Conservation (phyloP, 1,140 invertebrate genomes). For the Belonocnema kinseyi region DNA sequence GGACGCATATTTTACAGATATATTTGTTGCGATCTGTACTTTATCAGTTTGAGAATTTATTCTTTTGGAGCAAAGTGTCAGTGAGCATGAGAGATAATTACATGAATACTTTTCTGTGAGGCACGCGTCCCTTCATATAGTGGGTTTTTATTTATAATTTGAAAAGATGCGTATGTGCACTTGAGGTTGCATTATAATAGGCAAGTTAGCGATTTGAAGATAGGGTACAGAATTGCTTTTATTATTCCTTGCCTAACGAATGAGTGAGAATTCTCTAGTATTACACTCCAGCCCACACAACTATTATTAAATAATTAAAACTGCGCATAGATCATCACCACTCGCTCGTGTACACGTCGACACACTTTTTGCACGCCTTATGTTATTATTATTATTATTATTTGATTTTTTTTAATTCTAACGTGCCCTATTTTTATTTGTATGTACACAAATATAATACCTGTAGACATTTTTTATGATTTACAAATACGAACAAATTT, state of each 20-base stretch:
- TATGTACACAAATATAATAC: not conserved
- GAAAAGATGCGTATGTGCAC: slow-evolving; percentile 1
- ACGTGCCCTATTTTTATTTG: not conserved
- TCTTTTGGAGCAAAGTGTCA: not conserved
- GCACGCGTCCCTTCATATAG: slow-evolving; percentile 13
- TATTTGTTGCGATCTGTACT: not conserved
- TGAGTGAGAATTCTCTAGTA: slow-evolving; percentile 53
- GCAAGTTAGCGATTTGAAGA: not conserved
- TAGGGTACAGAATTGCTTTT: slow-evolving; percentile 15
- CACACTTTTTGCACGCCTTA: slow-evolving; percentile 39
- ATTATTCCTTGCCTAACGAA: slow-evolving; percentile 26
- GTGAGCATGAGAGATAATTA: slow-evolving; percentile 13
- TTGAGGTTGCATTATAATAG: not conserved
- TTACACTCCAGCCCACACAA: slow-evolving; percentile 47
- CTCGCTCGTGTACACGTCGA: slow-evolving; percentile 44
- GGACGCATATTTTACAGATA: slow-evolving; percentile 24
- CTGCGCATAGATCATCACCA: slow-evolving; percentile 41
- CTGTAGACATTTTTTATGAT: not conserved
- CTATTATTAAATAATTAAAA: slow-evolving; percentile 51
- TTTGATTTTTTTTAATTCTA: not conserved
- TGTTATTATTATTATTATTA: slow-evolving; percentile 29
- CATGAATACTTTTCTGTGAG: slow-evolving; percentile 26
- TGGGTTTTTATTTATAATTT: slow-evolving; percentile 22
- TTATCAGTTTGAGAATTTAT: not conserved
- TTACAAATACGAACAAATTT: not conserved